Conservation (phyloP, 2,797 vertebrate genomes). For the Anniella stebbinsi region DNA sequence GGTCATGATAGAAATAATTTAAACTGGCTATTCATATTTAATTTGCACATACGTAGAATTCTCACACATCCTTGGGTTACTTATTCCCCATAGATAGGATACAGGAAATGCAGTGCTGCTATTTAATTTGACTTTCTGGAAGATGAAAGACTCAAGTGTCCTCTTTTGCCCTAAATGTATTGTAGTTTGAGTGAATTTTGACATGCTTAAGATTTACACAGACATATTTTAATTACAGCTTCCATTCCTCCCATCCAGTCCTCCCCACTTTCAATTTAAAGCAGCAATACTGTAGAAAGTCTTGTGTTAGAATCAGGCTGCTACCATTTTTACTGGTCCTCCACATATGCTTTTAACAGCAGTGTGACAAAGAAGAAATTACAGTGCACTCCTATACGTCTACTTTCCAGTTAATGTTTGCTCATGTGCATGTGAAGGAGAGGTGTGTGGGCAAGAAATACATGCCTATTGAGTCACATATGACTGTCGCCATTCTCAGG, state of each 20-base stretch:
- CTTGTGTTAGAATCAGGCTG: no score
- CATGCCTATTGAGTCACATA: not conserved
- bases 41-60: slow-evolving; percentile 37
- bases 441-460: not conserved
- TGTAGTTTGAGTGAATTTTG: slow-evolving; percentile 10
- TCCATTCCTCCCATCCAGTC: not conserved
- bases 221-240: slow-evolving; percentile 10
- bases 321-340: not conserved
- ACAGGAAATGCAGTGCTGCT: slow-evolving; percentile 8
- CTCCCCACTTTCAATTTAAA: not conserved
- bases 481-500: not conserved
- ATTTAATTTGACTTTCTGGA: slow-evolving; percentile 31
- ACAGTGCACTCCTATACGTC: not conserved
- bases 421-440: not conserved
- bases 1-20: slow-evolving; percentile 31
- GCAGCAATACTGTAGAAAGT: not conserved
- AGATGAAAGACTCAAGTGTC: slow-evolving; percentile 2
- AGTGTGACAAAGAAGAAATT: not conserved
- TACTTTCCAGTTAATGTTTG: not conserved
- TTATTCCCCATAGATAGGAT: not conserved
- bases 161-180: slow-evolving; percentile 12
- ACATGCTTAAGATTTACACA: slow-evolving; percentile 6
- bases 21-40: slow-evolving; percentile 26
- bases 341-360: not conserved
- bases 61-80: slow-evolving; percentile 31